Evolutionary conservation across 2,888 invertebrate species (phyloP).

Genomic region (Tetragonisca angustula): DNA sequence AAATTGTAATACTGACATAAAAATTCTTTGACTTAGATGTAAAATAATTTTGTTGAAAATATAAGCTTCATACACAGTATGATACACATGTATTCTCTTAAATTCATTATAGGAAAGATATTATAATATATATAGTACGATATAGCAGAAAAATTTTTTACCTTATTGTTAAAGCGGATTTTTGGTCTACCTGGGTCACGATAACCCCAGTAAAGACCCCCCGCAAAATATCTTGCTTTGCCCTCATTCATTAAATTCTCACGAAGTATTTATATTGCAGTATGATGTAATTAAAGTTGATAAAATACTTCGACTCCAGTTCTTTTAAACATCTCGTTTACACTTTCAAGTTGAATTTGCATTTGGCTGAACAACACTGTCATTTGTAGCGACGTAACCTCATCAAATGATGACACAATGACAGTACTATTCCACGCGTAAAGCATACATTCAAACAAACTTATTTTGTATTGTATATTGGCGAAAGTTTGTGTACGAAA

Average conservation of each 20-base stretch:
- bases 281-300: conserved; percentile 27
- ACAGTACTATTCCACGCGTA: conserved; percentile 45
- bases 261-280: conserved; percentile 12
- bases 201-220: conserved; percentile 57
- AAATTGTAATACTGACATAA: background rate
- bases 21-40: background rate
- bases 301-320: conserved; percentile 31
- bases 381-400: conserved; percentile 64
- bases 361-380: conserved; percentile 54
- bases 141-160: conserved; percentile 29
- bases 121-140: background rate
- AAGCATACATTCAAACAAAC: conserved; percentile 21
- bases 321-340: conserved; percentile 45
- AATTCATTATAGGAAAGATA: background rate
- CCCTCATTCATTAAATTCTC: conserved; percentile 58
- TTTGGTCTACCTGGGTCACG: conserved; percentile 60
- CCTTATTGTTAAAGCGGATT: conserved; percentile 65
- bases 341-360: conserved; percentile 34
- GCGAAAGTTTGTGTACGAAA: background rate
- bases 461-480: conserved; percentile 1
- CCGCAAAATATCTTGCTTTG: conserved; percentile 54
- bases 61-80: background rate
- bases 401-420: conserved; percentile 31
- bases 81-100: background rate
- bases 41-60: background rate